Percentiles rank a stretch among this genome's conserved stretches.
phyloP scores from a whole-genome alignment of 64 coral and sea anemone genomes.

The Pocillopora verrucosa region DNA sequence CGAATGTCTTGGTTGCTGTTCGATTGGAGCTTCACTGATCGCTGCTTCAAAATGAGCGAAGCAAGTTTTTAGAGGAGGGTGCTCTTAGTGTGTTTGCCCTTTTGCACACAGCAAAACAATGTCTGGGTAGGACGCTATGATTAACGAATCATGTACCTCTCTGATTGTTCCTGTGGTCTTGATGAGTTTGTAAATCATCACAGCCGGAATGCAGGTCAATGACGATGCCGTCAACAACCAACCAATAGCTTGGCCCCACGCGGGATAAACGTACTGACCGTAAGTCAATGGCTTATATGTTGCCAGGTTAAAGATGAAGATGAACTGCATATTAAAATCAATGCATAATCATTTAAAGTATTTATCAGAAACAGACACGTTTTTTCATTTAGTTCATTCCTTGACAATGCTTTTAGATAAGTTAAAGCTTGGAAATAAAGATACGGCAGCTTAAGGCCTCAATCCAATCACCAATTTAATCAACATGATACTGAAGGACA shows the following conservation, averaged over 20 bases:
- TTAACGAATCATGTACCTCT: background rate
- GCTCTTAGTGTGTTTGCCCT: too few species aligned
- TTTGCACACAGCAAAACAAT: too few species aligned
- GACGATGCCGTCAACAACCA: constrained; percentile 66
- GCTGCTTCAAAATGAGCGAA: too few species aligned
- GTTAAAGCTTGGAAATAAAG: too few species aligned
- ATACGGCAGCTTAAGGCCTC: too few species aligned
- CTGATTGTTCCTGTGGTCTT: constrained; percentile 9
- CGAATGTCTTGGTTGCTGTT: too few species aligned
- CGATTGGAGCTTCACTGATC: too few species aligned
- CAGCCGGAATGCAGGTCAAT: constrained; percentile 45
- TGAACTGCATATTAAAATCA: constrained; percentile 20
- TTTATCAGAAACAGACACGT: background rate
- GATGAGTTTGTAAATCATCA: constrained; percentile 30
- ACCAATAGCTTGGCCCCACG: constrained; percentile 70
- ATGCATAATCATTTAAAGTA: background rate
- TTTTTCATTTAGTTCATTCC: background rate
- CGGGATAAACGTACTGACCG: constrained; percentile 46
- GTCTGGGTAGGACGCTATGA: too few species aligned
- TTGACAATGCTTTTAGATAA: too few species aligned
- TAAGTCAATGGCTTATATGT: constrained; percentile 57
- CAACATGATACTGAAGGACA: too few species aligned
- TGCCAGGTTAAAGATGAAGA: constrained; percentile 67
- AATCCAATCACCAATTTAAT: too few species aligned
- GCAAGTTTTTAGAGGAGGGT: too few species aligned